phyloP scores from a whole-genome alignment of 1,140 invertebrate species.

The Ostrea denselamellosa region DNA sequence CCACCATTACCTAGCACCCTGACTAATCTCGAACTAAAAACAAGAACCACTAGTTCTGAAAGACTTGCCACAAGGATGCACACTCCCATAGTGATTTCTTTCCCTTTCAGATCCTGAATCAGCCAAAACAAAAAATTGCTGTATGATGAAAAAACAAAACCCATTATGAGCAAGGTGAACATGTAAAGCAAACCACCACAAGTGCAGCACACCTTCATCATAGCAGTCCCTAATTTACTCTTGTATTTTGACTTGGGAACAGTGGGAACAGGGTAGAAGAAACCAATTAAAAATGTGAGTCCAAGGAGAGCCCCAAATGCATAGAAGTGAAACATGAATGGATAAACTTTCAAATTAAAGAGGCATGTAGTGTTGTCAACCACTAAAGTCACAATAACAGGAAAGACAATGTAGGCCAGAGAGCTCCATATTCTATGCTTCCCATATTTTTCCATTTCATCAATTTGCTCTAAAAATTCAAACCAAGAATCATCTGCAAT shows the following conservation, averaged over 20 bases:
- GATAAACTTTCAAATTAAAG: constrained; percentile 68
- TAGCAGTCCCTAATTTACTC: constrained; percentile 66
- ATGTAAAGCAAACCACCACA: constrained; percentile 67
- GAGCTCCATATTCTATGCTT: constrained; percentile 73
- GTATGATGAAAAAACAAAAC: constrained; percentile 68
- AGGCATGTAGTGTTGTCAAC: constrained; percentile 73
- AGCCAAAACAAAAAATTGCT: constrained; percentile 76
- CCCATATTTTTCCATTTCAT: constrained; percentile 77
- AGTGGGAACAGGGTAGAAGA: constrained; percentile 72
- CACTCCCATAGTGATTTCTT: constrained; percentile 71
- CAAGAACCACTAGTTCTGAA: constrained; percentile 73
- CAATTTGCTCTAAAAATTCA: constrained; percentile 76
- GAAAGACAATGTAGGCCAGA: constrained; percentile 70
- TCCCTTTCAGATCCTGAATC: constrained; percentile 72
- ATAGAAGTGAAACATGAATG: constrained; percentile 75
- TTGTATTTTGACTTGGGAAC: constrained; percentile 65
- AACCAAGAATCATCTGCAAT: constrained; percentile 77
- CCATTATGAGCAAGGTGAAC: constrained; percentile 71
- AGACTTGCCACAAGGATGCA: constrained; percentile 69
- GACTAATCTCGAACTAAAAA: constrained; percentile 69
- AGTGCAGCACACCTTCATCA: constrained; percentile 69
- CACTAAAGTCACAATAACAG: constrained; percentile 65
- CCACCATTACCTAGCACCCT: constrained; percentile 68
- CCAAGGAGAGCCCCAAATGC: constrained; percentile 70
- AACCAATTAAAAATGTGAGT: constrained; percentile 67